These are phyloP conservation scores for Lepidurus arcticus DNA, from an alignment of 1,140 invertebrate genomes.

Conservation along the genomic window DNA sequence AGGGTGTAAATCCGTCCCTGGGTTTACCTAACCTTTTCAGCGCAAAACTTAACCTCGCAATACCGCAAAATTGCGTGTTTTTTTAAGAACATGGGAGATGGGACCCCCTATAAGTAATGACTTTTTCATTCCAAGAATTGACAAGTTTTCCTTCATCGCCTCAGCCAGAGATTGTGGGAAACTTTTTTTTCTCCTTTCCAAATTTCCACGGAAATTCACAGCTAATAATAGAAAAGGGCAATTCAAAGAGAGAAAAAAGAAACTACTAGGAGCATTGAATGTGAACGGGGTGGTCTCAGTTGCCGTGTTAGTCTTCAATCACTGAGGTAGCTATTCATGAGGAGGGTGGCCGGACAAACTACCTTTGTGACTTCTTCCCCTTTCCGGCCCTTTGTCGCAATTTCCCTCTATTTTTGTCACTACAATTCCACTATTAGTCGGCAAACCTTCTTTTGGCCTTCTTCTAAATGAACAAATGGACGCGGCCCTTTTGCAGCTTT, in stretches of 20 bases:
- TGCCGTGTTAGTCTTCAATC: background rate
- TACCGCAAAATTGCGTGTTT: too few relatives aligned
- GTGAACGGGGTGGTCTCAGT: slow-evolving; percentile 10
- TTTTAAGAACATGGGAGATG: too few relatives aligned
- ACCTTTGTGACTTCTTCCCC: slow-evolving; percentile 2
- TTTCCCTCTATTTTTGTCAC: background rate
- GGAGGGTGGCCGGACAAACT: background rate
- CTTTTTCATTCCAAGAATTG: too few relatives aligned
- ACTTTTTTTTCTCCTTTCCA: background rate
- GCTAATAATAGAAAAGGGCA: background rate
- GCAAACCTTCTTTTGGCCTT: background rate
- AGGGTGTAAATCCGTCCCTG: too few relatives aligned
- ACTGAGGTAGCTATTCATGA: background rate
- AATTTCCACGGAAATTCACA: background rate
- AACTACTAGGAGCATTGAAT: background rate
- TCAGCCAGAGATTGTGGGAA: background rate
- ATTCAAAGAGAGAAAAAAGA: background rate
- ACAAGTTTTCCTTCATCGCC: background rate
- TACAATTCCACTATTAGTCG: slow-evolving; percentile 12
- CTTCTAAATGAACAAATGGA: background rate
- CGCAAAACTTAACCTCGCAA: too few relatives aligned
- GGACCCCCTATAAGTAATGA: too few relatives aligned
- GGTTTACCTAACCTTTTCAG: too few relatives aligned
- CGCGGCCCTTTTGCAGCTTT: too few relatives aligned
- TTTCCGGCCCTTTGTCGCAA: slow-evolving; percentile 12